These are phyloP conservation scores for Apodemus sylvaticus DNA, from an alignment of 2,113 vertebrate species.

Conservation along the genomic window DNA sequence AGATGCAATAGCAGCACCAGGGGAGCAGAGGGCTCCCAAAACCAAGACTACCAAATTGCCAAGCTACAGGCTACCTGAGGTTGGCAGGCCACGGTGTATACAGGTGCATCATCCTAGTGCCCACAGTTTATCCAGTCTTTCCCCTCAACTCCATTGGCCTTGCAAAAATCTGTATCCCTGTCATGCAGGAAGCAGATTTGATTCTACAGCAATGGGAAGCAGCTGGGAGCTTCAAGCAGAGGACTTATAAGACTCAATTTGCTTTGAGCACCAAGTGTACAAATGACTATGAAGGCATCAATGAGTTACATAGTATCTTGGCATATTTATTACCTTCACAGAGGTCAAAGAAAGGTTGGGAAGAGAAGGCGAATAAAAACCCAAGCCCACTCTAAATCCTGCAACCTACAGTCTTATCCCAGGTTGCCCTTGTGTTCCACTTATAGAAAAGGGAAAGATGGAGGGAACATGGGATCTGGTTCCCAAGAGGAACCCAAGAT, in stretches of 20 bases:
- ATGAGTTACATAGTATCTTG: slow-evolving; percentile 9
- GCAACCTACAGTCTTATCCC: not conserved
- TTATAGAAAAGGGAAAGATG: not conserved
- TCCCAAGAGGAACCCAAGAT: slow-evolving; percentile 32
- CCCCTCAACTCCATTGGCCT: not conserved
- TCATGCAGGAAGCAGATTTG: not conserved
- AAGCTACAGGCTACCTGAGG: not conserved
- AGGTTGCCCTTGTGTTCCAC: not conserved
- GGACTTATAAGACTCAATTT: slow-evolving; percentile 44
- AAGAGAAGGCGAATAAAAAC: slow-evolving; percentile 39
- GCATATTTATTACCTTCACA: slow-evolving; percentile 43
- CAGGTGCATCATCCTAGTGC: not conserved
- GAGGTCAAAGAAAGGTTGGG: not conserved
- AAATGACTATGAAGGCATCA: slow-evolving; percentile 25
- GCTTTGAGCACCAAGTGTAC: slow-evolving; percentile 38
- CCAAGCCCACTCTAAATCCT: slow-evolving; percentile 33
- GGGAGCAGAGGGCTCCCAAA: not conserved
- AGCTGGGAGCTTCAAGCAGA: slow-evolving; percentile 3
- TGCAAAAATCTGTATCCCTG: not conserved
- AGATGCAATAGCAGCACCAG: not conserved
- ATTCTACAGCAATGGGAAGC: not conserved
- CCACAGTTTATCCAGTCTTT: not conserved
- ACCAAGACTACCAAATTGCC: not conserved
- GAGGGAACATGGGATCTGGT: slow-evolving; percentile 14
- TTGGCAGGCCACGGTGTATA: not conserved